Percentiles rank a stretch among this genome's conserved stretches.
Conservation (phyloP, 2,888 invertebrate species). For the Vannuccia rotundouncinata region DNA sequence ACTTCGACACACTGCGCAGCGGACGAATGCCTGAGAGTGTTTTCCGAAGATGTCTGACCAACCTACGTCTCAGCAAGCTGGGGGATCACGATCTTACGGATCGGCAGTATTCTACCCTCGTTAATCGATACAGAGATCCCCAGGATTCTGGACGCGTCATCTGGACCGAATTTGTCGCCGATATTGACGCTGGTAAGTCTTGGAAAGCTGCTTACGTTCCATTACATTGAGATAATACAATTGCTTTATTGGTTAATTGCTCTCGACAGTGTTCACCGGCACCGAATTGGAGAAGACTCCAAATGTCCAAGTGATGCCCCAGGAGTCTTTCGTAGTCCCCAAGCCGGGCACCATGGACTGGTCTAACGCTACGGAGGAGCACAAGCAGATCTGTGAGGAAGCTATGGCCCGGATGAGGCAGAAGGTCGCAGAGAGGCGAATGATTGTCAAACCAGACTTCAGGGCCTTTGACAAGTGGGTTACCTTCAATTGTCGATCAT, state of each 20-base stretch:
- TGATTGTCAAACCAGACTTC: slow-evolving; percentile 53
- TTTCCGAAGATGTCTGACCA: slow-evolving; percentile 51
- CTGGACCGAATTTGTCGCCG: slow-evolving; percentile 52
- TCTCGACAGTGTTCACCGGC: slow-evolving; percentile 52
- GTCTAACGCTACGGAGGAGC: slow-evolving; percentile 48
- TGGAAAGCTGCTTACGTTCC: background rate
- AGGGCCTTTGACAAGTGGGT: slow-evolving; percentile 55
- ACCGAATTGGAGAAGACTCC: slow-evolving; percentile 52
- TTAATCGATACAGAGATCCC: slow-evolving; percentile 49
- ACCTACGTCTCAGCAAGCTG: slow-evolving; percentile 52
- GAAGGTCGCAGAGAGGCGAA: slow-evolving; percentile 49
- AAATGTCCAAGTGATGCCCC: slow-evolving; percentile 47
- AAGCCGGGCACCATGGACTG: slow-evolving; percentile 54
- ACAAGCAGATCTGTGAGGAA: slow-evolving; percentile 46
- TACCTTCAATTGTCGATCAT: background rate
- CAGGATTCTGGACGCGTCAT: slow-evolving; percentile 47
- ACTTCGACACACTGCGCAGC: slow-evolving; percentile 53
- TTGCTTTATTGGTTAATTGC: background rate
- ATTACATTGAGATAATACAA: background rate
- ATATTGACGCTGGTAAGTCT: slow-evolving; percentile 53
- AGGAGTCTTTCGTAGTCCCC: slow-evolving; percentile 51
- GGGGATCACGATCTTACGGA: slow-evolving; percentile 52
- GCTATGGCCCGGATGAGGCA: slow-evolving; percentile 50
- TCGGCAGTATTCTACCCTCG: slow-evolving; percentile 48
- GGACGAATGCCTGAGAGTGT: slow-evolving; percentile 52